phyloP scores from a whole-genome alignment of 2,113 vertebrate species.

The Verasper variegatus region DNA sequence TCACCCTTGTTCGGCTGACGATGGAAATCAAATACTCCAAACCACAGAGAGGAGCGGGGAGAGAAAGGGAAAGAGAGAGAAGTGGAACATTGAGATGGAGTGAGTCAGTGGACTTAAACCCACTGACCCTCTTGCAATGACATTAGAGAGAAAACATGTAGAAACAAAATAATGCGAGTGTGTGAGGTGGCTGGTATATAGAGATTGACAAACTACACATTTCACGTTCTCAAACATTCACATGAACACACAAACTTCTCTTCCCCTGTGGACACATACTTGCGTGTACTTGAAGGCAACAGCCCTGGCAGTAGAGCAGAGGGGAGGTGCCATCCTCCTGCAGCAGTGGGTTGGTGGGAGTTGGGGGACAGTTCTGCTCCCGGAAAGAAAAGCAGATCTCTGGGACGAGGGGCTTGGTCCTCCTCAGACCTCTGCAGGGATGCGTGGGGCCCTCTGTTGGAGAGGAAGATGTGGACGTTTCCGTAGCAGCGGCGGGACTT shows the following conservation, averaged over 20 bases:
- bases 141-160: constrained; percentile 37
- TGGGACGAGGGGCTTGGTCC: constrained; percentile 90
- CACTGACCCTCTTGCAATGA: constrained; percentile 59
- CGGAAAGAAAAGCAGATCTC: constrained; percentile 97
- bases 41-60: constrained; percentile 48
- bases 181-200: constrained; percentile 18
- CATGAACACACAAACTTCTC: background rate
- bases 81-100: constrained; percentile 46
- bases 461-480: constrained; percentile 20
- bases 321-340: constrained; percentile 94
- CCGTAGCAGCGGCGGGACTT: constrained; percentile 6
- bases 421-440: constrained; percentile 45
- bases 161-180: constrained; percentile 38
- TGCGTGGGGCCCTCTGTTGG: background rate
- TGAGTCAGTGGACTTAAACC: constrained; percentile 68
- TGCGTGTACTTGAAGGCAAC: constrained; percentile 93
- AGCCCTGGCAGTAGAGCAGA: constrained; percentile 90
- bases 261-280: constrained; percentile 84
- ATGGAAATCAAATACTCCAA: constrained; percentile 70
- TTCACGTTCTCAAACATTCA: background rate
- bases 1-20: constrained; percentile 61
- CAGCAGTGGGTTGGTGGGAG: constrained; percentile 89
- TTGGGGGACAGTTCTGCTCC: constrained; percentile 90
- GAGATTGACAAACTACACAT: background rate
- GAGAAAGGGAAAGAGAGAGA: constrained; percentile 30